These are phyloP conservation scores for Ophioderma brevispina DNA, from an alignment of 35 echinoderm and acorn worm genomes.

Conservation along the genomic window DNA sequence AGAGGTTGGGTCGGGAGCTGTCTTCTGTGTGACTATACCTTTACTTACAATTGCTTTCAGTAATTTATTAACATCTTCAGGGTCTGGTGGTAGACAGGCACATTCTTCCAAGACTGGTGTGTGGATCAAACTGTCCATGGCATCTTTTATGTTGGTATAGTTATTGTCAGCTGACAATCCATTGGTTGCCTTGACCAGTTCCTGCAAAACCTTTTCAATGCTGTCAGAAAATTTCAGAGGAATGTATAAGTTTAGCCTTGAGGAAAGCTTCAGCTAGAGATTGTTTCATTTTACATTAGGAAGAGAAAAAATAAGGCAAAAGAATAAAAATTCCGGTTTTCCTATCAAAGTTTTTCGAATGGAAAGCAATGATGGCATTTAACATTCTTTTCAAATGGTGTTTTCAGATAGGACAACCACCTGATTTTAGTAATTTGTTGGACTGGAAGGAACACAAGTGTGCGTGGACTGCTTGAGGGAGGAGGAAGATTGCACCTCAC, in stretches of 20 bases:
- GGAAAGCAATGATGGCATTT: no score
- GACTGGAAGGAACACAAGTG: no score
- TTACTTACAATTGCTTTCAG: slow-evolving; percentile 82
- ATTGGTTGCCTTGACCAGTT: slow-evolving; percentile 88
- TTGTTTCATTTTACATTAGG: not conserved
- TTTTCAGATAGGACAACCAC: no score
- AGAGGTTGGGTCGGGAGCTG: no score
- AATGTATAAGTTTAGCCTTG: no score
- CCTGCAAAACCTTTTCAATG: slow-evolving; percentile 79
- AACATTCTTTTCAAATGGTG: not conserved
- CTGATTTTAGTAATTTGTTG: no score
- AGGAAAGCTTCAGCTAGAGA: not conserved
- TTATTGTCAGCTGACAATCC: slow-evolving; percentile 81
- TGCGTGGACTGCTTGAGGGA: no score
- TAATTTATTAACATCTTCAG: slow-evolving; percentile 88
- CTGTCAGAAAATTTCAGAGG: slow-evolving; percentile 31
- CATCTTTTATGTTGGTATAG: slow-evolving; percentile 94
- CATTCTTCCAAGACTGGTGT: slow-evolving; percentile 82
- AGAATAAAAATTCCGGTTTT: no score
- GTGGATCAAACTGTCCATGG: slow-evolving; percentile 87
- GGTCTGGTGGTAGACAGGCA: slow-evolving; percentile 84
- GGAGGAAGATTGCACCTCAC: no score
- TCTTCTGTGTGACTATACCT: no score
- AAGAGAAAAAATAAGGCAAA: no score
- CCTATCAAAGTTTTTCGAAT: no score